Conservation (phyloP, 2,888 invertebrate genomes). For the Limulus polyphemus region DNA sequence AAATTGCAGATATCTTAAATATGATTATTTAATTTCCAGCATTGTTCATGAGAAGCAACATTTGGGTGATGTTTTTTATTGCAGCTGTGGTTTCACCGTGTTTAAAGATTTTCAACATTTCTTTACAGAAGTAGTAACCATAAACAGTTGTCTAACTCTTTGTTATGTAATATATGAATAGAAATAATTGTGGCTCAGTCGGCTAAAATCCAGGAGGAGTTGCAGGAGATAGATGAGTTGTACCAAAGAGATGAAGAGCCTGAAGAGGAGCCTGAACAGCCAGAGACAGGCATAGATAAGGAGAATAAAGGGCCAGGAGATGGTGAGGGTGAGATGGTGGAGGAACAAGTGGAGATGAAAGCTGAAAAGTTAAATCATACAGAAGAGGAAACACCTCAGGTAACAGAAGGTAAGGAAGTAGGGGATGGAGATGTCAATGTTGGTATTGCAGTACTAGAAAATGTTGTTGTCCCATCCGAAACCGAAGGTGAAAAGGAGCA, state of each 20-base stretch:
- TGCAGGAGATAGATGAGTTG: conserved; percentile 23
- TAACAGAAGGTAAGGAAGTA: neutral
- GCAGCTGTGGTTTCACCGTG: neutral
- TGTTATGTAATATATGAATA: conserved; percentile 2
- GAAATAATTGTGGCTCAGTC: conserved; percentile 18
- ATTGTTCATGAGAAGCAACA: too few relatives aligned
- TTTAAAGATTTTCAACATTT: neutral
- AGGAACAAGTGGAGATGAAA: conserved; percentile 3
- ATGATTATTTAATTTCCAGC: too few relatives aligned
- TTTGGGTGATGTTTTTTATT: conserved; percentile 3
- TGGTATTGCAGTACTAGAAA: neutral
- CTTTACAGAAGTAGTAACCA: neutral
- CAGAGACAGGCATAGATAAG: neutral
- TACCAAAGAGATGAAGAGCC: conserved; percentile 15
- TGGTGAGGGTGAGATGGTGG: neutral
- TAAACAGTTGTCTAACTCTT: too few relatives aligned
- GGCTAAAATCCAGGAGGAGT: conserved; percentile 22
- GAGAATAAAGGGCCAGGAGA: neutral
- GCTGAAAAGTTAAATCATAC: neutral
- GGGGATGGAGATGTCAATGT: neutral
- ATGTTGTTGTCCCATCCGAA: neutral
- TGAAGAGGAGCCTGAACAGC: neutral
- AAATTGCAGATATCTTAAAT: too few relatives aligned
- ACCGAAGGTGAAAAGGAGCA: too few relatives aligned
- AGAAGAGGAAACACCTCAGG: neutral